Base-by-base conservation (phyloP, 2,797 vertebrate species). In the Synanceia verrucosa region DNA sequence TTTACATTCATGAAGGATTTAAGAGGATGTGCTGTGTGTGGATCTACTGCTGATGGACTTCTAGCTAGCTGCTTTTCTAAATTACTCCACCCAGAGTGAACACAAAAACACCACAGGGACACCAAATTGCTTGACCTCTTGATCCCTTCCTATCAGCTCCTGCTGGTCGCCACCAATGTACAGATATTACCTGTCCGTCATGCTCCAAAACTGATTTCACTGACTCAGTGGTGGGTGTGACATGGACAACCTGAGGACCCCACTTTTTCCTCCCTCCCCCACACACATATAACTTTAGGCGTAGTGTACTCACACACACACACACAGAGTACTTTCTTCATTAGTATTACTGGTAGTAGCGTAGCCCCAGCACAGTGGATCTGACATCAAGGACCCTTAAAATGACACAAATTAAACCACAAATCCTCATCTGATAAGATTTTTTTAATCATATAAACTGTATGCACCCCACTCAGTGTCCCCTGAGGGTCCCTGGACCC, bases 61-160 rank as follows among this genome's bases (percentile, higher is more conserved):
- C 18, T 24, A 29, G 55, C 18, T 7, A 14, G 46, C 24, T 43
- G 34, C 51, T 46, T 73, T 44, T 36, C 55, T 21, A 65, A 69
- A 76, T 51, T 11, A 51, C 34, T 51, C 23, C 16, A 4, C 5
- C 36, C 37, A 56, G 60, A 51, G 10, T 33, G 29, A 69, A 48
- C 62, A 77, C 55, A 80, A 67, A 71, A 67, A 62, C 60, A 65
- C 62, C 50, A 68, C 79, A 53, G 75, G 66, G 70, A 67, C 57
- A 64, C 11, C 34, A 52, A 81, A 85, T 80, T 71, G 78, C 52
- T 75, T 78, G 78, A 86, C 83, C 78, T 75, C 37, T 33, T 57
- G 62, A 78, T 70, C 63, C 55, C 55, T 44, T 65, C 57, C 43
- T 68, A 69, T 78, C 73, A 71, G 33, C 63, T 69, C 37, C 41